A percentile compares a stretch with the other conserved stretches of the same genome.
Conservation (phyloP, 2,888 invertebrate species). For the Venusia cambrica region DNA sequence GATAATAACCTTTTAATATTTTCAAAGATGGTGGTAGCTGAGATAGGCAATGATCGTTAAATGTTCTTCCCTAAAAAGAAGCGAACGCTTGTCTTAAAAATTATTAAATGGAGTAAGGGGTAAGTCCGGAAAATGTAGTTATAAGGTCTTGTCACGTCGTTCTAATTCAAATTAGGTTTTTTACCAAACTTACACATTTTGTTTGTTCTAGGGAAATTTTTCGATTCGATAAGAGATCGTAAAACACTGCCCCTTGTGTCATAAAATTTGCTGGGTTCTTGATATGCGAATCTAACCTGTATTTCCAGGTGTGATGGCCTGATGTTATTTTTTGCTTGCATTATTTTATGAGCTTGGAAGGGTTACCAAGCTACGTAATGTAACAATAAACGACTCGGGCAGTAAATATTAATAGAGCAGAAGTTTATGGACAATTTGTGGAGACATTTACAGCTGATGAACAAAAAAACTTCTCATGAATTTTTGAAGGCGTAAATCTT, state of each 20-base stretch:
- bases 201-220: conserved; percentile 60
- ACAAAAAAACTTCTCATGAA: conserved; percentile 59
- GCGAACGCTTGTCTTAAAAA: conserved; percentile 10
- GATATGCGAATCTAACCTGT: conserved; percentile 56
- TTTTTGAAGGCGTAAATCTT: conserved; percentile 47
- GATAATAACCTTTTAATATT: no score
- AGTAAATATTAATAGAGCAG: conserved; percentile 75
- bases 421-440: conserved; percentile 72
- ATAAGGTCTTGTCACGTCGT: conserved; percentile 43
- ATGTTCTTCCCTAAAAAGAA: conserved; percentile 7
- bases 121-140: conserved; percentile 28
- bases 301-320: conserved; percentile 50
- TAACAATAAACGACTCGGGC: conserved; percentile 67
- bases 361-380: conserved; percentile 73
- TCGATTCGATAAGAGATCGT: conserved; percentile 72
- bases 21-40: no score
- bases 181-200: conserved; percentile 54
- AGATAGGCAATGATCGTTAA: no score
- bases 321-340: conserved; percentile 55
- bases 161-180: conserved; percentile 57
- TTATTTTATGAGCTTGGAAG: conserved; percentile 68
- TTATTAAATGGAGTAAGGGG: no score
- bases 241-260: conserved; percentile 69
- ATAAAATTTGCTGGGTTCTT: conserved; percentile 58
- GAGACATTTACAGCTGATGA: conserved; percentile 73